Evolutionary conservation across 2,888 invertebrate species (phyloP).

Genomic region (Eristalis arbustorum): DNA sequence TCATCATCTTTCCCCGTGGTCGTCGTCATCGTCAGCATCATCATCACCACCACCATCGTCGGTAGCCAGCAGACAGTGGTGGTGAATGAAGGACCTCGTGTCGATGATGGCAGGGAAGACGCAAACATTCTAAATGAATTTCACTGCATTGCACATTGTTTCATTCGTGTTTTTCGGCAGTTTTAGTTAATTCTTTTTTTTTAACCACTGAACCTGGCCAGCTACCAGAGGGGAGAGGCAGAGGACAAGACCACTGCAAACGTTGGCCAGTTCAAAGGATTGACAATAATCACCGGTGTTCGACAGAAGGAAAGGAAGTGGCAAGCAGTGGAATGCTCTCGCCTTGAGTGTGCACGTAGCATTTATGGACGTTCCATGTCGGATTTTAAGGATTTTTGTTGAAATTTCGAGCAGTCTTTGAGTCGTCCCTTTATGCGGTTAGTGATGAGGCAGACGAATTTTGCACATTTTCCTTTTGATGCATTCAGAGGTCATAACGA

Average conservation of each 20-base stretch:
- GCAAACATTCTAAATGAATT: slow-evolving; percentile 49
- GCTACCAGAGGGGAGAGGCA: no score
- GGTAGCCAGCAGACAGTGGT: background rate
- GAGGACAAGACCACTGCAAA: background rate
- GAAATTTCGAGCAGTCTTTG: no score
- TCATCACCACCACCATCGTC: background rate
- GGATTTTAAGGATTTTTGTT: no score
- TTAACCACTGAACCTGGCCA: background rate
- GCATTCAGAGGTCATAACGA: no score
- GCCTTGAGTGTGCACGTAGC: no score
- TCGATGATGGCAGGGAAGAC: background rate
- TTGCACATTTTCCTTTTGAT: no score
- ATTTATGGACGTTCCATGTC: no score
- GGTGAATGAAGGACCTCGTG: slow-evolving; percentile 1
- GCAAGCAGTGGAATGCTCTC: no score
- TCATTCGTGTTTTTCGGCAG: slow-evolving; percentile 63
- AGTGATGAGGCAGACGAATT: no score
- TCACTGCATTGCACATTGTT: slow-evolving; percentile 64
- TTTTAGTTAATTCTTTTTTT: slow-evolving; percentile 59
- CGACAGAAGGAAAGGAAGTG: no score
- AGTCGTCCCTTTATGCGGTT: no score
- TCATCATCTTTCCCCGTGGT: slow-evolving; percentile 16
- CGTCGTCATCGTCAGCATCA: background rate
- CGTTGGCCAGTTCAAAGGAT: background rate
- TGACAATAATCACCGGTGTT: slow-evolving; percentile 5